A percentile compares a stretch with the other conserved stretches of the same genome.
phyloP scores from a whole-genome alignment of 2,797 vertebrate species.

The Acropternis orthonyx region DNA sequence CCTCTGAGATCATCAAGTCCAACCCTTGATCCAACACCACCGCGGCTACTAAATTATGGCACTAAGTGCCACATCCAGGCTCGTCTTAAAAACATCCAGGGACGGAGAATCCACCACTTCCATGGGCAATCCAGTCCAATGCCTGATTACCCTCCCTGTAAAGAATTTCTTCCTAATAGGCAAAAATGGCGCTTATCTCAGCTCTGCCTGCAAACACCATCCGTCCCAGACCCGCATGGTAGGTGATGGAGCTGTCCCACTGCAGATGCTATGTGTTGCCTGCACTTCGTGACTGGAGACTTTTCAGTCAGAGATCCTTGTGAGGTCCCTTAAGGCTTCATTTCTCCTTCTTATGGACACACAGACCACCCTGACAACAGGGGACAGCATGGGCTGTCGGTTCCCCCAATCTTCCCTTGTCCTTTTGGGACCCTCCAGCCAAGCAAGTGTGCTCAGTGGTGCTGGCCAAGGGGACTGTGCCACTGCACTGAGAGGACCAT shows the following conservation, averaged over 20 bases:
- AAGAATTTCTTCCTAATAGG: too few species aligned
- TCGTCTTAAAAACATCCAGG: too few species aligned
- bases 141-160: too few species aligned
- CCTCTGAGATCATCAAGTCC: too few species aligned
- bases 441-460: background rate
- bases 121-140: too few species aligned
- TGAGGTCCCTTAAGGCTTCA: background rate
- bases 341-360: background rate
- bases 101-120: too few species aligned
- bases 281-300: background rate
- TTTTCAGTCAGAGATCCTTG: background rate
- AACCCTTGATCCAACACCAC: too few species aligned
- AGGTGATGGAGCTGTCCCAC: background rate
- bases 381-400: background rate
- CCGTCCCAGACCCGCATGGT: background rate
- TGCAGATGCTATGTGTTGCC: background rate
- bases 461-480: background rate
- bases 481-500: rapidly evolving
- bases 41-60: too few species aligned
- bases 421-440: background rate
- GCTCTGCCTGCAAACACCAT: background rate
- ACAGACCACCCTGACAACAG: background rate
- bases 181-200: background rate
- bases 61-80: too few species aligned
- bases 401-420: background rate